Evolutionary conservation across 2,888 invertebrate species (phyloP), one percentile per base, ranked within the genome.

Genomic region (Kuschelorhynchus macadamiae): DNA sequence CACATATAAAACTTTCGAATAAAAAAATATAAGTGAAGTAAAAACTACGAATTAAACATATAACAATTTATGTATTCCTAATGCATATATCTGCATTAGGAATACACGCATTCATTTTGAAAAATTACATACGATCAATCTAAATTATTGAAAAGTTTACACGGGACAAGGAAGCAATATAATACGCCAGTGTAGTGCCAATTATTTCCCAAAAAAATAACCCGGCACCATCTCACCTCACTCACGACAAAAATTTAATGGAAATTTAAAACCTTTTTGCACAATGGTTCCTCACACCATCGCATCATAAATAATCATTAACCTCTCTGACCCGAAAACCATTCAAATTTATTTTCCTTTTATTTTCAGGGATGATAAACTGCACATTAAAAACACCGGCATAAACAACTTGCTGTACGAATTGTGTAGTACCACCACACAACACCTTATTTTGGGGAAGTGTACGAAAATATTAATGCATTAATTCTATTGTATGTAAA

Each of bases 401-500:
- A 67, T 67, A 67, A 67, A 67, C 63, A 62, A 67, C 62, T 49
- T 42, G 36, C 33, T 30, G 56, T 50, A 47, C 39, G 49, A 36
- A 56, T 50, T 64, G 64, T 63, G 47, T 63, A 36, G 63, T 32
- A 36, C 36, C 12, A 36, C 49, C 20, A 49, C 41, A 60, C 61
- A 61, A 61, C 50, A 52, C 61, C 17, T 61, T 74, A 77, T 78
- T 78, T 79, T 77, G 76, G 78, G 76, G 77, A 78, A 79, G 79
- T 53, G 53, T 77, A 78, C 75, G 77, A 79, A 78, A 79, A 79
- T 77, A 77, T 77, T 72, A 75, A 74, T 76, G 76, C 77, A 77
- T 77, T 78, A 78, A 76, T 77, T 74, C 78, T 76, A 79, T 79
- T 79, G 79, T 79, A 79, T 79, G 78, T 75, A 79, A 79, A 78